A percentile compares a stretch with the other conserved stretches of the same genome.
Conservation (phyloP, 2,113 vertebrate species). For the Podilymbus podiceps region DNA sequence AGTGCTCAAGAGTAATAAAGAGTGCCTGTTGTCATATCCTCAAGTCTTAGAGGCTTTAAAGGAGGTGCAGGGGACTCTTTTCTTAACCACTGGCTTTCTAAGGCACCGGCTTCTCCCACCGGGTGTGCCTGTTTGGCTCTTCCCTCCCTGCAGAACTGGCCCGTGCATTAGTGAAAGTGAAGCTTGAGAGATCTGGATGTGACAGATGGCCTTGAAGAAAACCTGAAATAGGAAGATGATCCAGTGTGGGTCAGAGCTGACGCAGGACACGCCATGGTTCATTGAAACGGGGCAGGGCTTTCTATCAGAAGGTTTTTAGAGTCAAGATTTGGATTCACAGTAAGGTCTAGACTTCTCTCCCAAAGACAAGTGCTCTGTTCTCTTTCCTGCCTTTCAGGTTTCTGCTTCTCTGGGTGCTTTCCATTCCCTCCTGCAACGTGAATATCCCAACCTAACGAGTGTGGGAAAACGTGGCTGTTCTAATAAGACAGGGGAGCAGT, state of each 20-base stretch:
- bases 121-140: not conserved
- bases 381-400: not conserved
- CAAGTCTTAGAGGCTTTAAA: not conserved
- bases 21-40: not conserved
- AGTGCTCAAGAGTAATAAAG: not conserved
- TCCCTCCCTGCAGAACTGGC: not conserved
- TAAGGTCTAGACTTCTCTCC: not conserved
- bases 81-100: not conserved
- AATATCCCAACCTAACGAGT: not conserved
- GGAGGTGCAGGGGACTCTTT: not conserved
- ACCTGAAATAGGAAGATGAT: not conserved
- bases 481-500: constrained; percentile 24
- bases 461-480: not conserved
- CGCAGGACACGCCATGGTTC: rapidly evolving
- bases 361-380: not conserved
- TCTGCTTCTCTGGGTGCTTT: not conserved
- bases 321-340: not conserved
- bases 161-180: not conserved
- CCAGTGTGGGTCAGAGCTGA: not conserved
- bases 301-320: not conserved
- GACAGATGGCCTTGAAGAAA: not conserved
- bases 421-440: not conserved
- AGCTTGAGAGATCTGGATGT: not conserved
- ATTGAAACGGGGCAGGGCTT: not conserved
- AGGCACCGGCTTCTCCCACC: not conserved